Base-by-base conservation (phyloP, 2,113 vertebrate species). In the Corvus hawaiiensis region DNA sequence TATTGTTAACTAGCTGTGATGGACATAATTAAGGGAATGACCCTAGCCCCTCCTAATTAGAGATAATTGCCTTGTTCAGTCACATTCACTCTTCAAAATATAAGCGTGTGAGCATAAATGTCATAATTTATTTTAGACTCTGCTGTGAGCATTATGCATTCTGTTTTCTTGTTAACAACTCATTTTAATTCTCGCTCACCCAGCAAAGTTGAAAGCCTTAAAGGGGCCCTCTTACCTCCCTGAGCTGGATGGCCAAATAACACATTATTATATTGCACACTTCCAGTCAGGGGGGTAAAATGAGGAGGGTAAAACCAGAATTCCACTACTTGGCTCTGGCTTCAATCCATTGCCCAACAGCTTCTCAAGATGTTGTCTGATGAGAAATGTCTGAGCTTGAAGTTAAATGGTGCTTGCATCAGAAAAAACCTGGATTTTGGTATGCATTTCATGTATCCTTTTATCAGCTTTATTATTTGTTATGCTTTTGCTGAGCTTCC, bases 1-100 rank as follows among this genome's bases (percentile, higher is more conserved):
- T 94, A 91, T 91, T 88, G 92, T 95, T 97, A 96, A 96, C 89
- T 85, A 91, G 74, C 84, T 94, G 91, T 91, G 92, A 95, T 92
- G 79, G 82, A 74, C 75, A 46, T 83, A 97, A 84, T 94, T 96
- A 94, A 89, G 64, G 58, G 89, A 89, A 89, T 91, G 62, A 96
- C 81, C 79, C 46, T 59, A 85, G 33, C 51, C 71, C 28, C 67
- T 49, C 46, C 43, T n/a, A 92, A 94, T 91, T 90, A 73, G 69
- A 93, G 46, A 56, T 76, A 96, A 95, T 85, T 91, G 59, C 18
- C 72, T 96, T 74, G 46, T 93, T 87, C 74, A 83, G 87, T 73
- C 93, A 76, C 81, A 79, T 80, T 85, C 54, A 32, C 26, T 89
- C 18, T 58, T 54, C 81, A 84, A 94, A 93, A 85, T 69, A 83